A percentile compares a stretch with the other conserved stretches of the same genome.
These are phyloP conservation scores for Chamaea fasciata DNA, from an alignment of 2,113 vertebrate species.

Conservation along the genomic window DNA sequence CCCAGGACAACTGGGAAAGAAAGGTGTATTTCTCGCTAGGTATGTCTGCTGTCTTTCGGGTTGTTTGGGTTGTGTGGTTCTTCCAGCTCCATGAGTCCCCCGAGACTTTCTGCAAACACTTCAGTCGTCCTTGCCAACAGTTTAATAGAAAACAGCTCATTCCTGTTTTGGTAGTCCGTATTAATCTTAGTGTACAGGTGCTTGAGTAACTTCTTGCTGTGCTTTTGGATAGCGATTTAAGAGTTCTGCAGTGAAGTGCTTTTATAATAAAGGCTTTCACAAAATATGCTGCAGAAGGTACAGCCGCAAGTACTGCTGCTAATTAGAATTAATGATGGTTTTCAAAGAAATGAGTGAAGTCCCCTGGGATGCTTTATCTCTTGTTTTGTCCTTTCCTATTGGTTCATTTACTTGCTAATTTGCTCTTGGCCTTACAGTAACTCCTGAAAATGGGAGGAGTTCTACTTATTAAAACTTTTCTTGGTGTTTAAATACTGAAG, in stretches of 20 bases:
- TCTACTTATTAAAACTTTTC: background rate
- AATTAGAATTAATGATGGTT: background rate
- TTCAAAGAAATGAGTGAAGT: background rate
- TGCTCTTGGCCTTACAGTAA: background rate
- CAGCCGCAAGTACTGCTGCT: background rate
- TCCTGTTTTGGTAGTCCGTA: background rate
- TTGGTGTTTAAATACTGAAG: background rate
- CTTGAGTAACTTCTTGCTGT: background rate
- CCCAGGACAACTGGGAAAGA: background rate
- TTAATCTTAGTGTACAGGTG: background rate
- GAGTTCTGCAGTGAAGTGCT: background rate
- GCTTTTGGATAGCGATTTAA: background rate
- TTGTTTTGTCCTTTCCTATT: background rate
- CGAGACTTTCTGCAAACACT: background rate
- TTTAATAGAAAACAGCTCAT: background rate
- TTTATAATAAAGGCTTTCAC: background rate
- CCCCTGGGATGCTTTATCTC: background rate
- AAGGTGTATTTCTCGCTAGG: rapidly evolving
- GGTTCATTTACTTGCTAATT: background rate
- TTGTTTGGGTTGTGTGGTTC: background rate
- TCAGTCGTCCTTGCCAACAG: background rate
- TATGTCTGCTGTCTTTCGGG: background rate
- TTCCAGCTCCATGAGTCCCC: background rate
- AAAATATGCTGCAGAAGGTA: background rate
- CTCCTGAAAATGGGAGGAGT: background rate